These are phyloP conservation scores for Huso huso DNA, from an alignment of 2,797 vertebrate genomes.

Conservation along the genomic window DNA sequence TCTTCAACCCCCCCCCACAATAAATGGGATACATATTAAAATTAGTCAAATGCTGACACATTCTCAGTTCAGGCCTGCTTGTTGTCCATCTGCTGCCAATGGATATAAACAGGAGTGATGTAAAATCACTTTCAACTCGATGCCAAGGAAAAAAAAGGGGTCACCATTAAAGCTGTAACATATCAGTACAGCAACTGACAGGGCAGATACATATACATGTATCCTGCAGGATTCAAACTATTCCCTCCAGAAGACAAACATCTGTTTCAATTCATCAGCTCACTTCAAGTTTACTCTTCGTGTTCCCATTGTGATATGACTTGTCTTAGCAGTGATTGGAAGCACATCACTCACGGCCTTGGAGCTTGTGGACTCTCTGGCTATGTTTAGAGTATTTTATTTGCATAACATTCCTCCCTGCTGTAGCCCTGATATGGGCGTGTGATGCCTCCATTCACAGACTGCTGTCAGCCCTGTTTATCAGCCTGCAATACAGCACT, in stretches of 20 bases:
- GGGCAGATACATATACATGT: not conserved
- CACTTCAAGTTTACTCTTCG: not conserved
- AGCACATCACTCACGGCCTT: slow-evolving; percentile 2
- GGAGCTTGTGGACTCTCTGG: not conserved
- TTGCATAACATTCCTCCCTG: slow-evolving; percentile 18
- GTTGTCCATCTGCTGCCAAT: too few species aligned
- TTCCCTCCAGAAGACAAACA: too few species aligned
- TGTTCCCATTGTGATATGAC: not conserved
- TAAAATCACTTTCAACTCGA: too few species aligned
- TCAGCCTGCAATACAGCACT: not conserved
- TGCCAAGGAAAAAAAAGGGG: too few species aligned
- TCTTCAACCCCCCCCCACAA: too few species aligned
- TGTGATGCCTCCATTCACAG: slow-evolving; percentile 3
- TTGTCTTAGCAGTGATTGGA: not conserved
- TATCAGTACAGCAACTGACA: too few species aligned
- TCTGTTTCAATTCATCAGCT: too few species aligned
- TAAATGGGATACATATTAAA: too few species aligned
- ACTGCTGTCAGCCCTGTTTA: slow-evolving; percentile 8
- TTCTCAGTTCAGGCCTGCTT: too few species aligned
- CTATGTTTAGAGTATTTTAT: slow-evolving; percentile 26
- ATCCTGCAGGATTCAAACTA: not conserved
- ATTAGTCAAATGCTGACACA: too few species aligned
- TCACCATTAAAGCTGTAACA: too few species aligned
- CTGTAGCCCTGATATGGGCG: slow-evolving; percentile 3
- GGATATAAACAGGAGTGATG: too few species aligned